Base-by-base conservation (phyloP, 2,113 vertebrate species). In the Alethe diademata region DNA sequence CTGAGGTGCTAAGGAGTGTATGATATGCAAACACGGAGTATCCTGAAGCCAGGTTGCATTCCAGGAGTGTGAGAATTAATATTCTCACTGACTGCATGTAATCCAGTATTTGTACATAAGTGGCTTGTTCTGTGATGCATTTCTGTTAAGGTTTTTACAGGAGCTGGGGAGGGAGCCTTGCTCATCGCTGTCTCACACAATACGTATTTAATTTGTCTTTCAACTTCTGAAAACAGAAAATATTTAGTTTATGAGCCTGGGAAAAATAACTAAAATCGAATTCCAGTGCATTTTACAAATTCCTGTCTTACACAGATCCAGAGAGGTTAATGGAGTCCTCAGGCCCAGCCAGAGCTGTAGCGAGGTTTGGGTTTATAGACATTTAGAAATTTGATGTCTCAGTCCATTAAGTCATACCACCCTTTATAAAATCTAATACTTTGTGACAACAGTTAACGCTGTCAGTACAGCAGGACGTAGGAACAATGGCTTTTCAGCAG, bases 401-500 rank as follows among this genome's bases (percentile, higher is more conserved):
- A 15, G 38, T 82, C 73, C 86, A 74, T 92, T 89, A 84, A 88
- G 48, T 56, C 51, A 24, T 54, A 62, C 14, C 73, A 85, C 54
- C 86, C 81, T 94, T 29, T 65, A 71, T 64, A 74, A 88, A 88
- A 67, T 92, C 35, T 64, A 64, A 91, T 87, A 50, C 62, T 89
- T 91, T 86, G 74, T 93, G 95, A 93, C 92, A 92, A 50, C 78
- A 80, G 81, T 86, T 90, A 90, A 65, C 88, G 88, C 88, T 7
- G 3, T 94, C 81, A 66, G 84, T 93, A 58, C 85, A 95, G 91
- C 13, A 0, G 81, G 86, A 87, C 5, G 8, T 23, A 33, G 89
- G 71, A 91, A 69, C 84, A 94, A 79, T 79, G 92, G 65, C 84
- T 92, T 70, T 91, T 81, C 92, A 93, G 92, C 90, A 90, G 67